Conservation (phyloP, 2,113 vertebrate species). For the Carassius carassius region DNA sequence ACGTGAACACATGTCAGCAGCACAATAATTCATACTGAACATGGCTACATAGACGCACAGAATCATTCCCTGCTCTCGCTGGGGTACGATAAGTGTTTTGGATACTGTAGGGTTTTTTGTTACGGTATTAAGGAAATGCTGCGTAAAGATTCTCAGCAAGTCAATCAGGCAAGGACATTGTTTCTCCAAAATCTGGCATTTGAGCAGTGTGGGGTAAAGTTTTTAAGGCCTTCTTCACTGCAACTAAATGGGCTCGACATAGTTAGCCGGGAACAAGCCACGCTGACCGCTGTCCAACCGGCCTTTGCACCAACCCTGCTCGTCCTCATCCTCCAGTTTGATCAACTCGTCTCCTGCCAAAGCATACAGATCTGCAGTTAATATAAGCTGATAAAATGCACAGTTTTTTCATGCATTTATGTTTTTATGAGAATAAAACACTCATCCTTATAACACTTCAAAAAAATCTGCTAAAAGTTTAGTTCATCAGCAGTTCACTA, state of each 20-base stretch:
- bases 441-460: no score
- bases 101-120: slow-evolving; percentile 4
- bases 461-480: no score
- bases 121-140: slow-evolving; percentile 1
- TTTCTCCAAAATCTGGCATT: slow-evolving; percentile 68
- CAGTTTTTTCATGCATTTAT: background rate
- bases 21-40: slow-evolving; percentile 59
- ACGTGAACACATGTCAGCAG: slow-evolving; percentile 61
- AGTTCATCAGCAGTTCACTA: no score
- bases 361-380: background rate
- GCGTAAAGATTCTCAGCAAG: slow-evolving; percentile 57
- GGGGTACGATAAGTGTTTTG: slow-evolving; percentile 25
- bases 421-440: no score
- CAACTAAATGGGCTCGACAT: slow-evolving; percentile 87
- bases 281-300: slow-evolving; percentile 89
- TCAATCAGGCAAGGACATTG: slow-evolving; percentile 59
- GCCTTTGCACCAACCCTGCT: slow-evolving; percentile 98
- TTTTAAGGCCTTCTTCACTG: slow-evolving; percentile 49
- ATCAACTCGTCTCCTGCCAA: slow-evolving; percentile 87
- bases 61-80: slow-evolving; percentile 51
- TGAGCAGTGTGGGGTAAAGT: slow-evolving; percentile 67
- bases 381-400: background rate
- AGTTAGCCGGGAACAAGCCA: slow-evolving; percentile 95
- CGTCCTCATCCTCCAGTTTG: slow-evolving; percentile 94
- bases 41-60: slow-evolving; percentile 61